Percentiles rank a stretch among this genome's conserved stretches.
phyloP scores from a whole-genome alignment of 2,888 invertebrate species.

The Lasioglossum calceatum region DNA sequence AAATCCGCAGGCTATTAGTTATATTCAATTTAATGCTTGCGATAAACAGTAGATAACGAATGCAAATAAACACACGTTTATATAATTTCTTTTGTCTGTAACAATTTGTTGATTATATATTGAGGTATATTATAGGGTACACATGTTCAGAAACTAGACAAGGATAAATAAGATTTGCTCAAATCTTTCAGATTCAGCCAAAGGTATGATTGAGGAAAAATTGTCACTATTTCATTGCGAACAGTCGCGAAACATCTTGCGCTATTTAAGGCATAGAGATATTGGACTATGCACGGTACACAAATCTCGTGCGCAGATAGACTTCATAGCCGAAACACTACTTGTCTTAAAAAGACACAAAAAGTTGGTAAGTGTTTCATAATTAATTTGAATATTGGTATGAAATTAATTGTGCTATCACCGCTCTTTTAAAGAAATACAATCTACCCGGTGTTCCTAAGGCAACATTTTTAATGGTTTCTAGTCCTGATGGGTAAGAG shows the following conservation, averaged over 20 bases:
- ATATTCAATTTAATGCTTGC: neutral
- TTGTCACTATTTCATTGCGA: conserved; percentile 64
- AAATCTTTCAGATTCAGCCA: too few relatives aligned
- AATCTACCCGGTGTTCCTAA: conserved; percentile 90
- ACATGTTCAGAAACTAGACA: neutral
- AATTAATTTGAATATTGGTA: neutral
- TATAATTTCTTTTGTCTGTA: neutral
- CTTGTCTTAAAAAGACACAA: conserved; percentile 87
- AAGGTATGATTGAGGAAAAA: neutral
- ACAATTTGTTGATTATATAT: neutral
- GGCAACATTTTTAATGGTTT: conserved; percentile 94
- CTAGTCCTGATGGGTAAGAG: conserved; percentile 93
- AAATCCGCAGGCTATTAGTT: too few relatives aligned
- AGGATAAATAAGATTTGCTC: too few relatives aligned
- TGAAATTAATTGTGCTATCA: neutral
- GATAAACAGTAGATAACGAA: neutral
- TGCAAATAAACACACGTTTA: neutral
- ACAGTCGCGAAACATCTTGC: conserved; percentile 75
- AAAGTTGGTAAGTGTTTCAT: conserved; percentile 85
- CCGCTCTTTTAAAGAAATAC: conserved; percentile 86
- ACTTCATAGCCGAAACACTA: conserved; percentile 88
- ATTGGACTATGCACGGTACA: conserved; percentile 75
- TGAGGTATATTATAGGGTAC: neutral
- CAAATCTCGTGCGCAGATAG: conserved; percentile 85
- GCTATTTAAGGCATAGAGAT: conserved; percentile 79